Evolutionary conservation across 1,140 invertebrate genomes (phyloP), one percentile per base, ranked within the genome.

Genomic region (Archivesica marissinica): DNA sequence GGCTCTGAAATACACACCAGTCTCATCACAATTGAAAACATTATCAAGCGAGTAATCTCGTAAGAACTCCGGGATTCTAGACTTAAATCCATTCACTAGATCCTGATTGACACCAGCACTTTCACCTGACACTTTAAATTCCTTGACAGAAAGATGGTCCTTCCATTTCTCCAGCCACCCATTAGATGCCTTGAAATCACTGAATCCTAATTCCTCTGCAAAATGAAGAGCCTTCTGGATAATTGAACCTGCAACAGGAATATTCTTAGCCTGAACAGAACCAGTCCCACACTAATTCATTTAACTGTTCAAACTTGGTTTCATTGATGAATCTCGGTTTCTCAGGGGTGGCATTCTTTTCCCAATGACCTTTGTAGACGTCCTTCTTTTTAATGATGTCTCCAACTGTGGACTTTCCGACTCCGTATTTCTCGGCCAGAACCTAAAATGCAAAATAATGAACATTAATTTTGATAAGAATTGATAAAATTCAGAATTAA

Each of bases 111-210:
- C 87, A 72, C 23, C 80, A 25, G 61, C 82, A 74, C 75, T 64
- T 78, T 87, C 83, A n/a, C 86, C 86, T 54, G 47, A 75, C 0
- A 89, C 39, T 33, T 61, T 77, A 41, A 82, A 72, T 17, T 68
- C 74, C 20, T 54, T 72, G 0, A 88, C 72, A 50, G 83, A 77
- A 79, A 91, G 87, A 1, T 88, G 75, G 28, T 59, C 56, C 44
- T 89, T 88, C 61, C 90, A 93, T 13, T 86, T 85, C 11, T 88
- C 88, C 59, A 92, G 78, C 93, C 92, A 93, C 0, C 91, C 92
- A 86, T 89, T 91, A 9, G 90, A 91, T 39, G 90, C 89, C n/a
- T 92, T 92, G 66, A 93, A 93, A 39, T 93, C 89, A 38, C n/a
- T 64, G 33, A 85, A 66, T 0, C 81, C 88, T 15, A 93, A 78